These are phyloP conservation scores for Dasysyrphus tricinctus DNA, from an alignment of 2,888 invertebrate genomes.

Conservation along the genomic window DNA sequence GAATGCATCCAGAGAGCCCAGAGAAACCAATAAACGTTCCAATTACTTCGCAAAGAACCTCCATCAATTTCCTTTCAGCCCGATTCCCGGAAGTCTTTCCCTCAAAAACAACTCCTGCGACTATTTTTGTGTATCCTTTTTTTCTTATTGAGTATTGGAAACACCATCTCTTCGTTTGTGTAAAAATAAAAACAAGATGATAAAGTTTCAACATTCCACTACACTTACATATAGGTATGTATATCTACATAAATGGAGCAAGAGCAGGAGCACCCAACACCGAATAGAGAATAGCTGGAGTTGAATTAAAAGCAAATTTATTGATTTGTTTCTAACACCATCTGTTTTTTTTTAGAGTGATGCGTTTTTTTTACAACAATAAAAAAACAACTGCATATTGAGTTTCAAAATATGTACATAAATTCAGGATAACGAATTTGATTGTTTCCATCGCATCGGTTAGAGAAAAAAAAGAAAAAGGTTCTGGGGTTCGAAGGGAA, in stretches of 20 bases:
- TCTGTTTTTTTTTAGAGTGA: neutral
- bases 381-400: neutral
- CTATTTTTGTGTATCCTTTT: neutral
- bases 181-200: slow-evolving; percentile 17
- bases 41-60: slow-evolving; percentile 65
- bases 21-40: slow-evolving; percentile 63
- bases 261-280: neutral
- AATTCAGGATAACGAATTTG: slow-evolving; percentile 45
- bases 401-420: slow-evolving; percentile 13
- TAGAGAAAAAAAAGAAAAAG: neutral
- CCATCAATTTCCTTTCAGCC: slow-evolving; percentile 23
- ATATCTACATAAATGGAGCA: too few species aligned
- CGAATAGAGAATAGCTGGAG: slow-evolving; percentile 40
- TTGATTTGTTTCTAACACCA: slow-evolving; percentile 51
- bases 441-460: slow-evolving; percentile 34
- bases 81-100: slow-evolving; percentile 32
- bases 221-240: neutral
- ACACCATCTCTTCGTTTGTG: slow-evolving; percentile 49
- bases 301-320: slow-evolving; percentile 63
- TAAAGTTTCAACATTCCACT: neutral
- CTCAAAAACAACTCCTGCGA: neutral
- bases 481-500: neutral
- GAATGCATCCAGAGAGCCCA: slow-evolving; percentile 42
- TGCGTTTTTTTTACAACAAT: neutral
- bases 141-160: slow-evolving; percentile 56